These are phyloP conservation scores for Lasioglossum malachurum DNA, from an alignment of 2,888 invertebrate genomes.

Conservation along the genomic window DNA sequence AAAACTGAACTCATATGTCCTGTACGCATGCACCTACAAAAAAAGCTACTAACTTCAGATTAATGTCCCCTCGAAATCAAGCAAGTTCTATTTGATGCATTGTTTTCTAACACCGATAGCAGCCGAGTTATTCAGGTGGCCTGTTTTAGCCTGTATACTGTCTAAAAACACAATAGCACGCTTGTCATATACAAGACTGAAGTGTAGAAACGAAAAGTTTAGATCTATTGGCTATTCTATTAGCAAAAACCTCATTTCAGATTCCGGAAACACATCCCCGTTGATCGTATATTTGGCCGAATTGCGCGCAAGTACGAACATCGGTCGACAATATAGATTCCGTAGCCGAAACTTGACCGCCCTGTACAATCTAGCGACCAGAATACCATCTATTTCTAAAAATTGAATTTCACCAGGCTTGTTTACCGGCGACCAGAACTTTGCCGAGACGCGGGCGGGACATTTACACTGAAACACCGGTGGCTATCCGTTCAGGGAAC, in stretches of 20 bases:
- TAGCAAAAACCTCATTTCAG: not conserved
- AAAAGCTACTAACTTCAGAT: too few relatives aligned
- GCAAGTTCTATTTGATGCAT: too few relatives aligned
- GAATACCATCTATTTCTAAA: not conserved
- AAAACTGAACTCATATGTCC: too few relatives aligned
- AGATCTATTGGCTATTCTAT: not conserved
- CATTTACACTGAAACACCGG: slow-evolving; percentile 48
- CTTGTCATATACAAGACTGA: too few relatives aligned
- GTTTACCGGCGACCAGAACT: slow-evolving; percentile 7
- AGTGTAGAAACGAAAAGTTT: not conserved
- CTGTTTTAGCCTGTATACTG: too few relatives aligned
- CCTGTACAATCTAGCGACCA: slow-evolving; percentile 6
- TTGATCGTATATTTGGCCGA: not conserved
- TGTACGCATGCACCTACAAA: too few relatives aligned
- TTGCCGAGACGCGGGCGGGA: slow-evolving; percentile 10
- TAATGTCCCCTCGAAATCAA: too few relatives aligned
- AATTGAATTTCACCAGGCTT: slow-evolving; percentile 3
- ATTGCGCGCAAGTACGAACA: not conserved
- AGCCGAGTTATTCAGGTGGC: too few relatives aligned
- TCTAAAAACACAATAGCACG: too few relatives aligned
- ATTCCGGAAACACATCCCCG: not conserved
- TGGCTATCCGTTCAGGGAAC: slow-evolving; percentile 30
- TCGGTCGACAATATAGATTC: not conserved
- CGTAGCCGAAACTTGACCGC: not conserved
- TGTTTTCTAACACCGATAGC: too few relatives aligned